Evolutionary conservation across 2,797 vertebrate species (phyloP), one percentile per base, ranked within the genome.

Genomic region (Sebastes vulpes): DNA sequence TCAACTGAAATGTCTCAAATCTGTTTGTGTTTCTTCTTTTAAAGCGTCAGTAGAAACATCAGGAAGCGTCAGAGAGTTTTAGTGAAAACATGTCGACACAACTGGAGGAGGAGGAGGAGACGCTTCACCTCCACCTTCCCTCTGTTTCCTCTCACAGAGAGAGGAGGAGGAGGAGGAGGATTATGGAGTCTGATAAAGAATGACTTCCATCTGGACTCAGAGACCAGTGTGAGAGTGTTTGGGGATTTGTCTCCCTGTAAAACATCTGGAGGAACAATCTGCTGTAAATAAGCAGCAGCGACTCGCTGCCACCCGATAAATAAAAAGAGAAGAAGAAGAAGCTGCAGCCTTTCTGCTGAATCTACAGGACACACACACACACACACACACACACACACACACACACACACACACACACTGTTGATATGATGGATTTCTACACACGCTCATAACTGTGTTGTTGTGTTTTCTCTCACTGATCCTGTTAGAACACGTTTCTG

Each of bases 191-290:
- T 93, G 78, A 86, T 91, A 89, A 91, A 95, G 91, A 95, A 96
- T 92, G 86, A 93, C 93, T 94, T 94, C 95, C 95, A 95, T 95
- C 92, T 95, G 95, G 94, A 93, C 88, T 68, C 75, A 85, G 83
- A 87, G 72, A 65, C 76, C 65, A 23, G 74, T 73, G 85, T 57
- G 58, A 65, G 67, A 64, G 83, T 77, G 77, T 82, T 79, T 78
- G 64, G 88, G 89, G 92, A 90, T 79, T 92, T 92, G 89, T 92
- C 79, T 81, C 66, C 68, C 86, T 86, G 84, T 91, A 86, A 93
- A 95, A 95, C 95, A 95, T 96, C 95, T 95, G 95, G 94, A 95
- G 92, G 92, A 95, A 94, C 95, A 95, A 95, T 95, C 94, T 95
- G 94, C 92, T 92, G 92, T 94, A 94, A 96, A 95, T 94, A 95